Evolutionary conservation across 2,113 vertebrate species (phyloP).

Genomic region (Salminus brasiliensis): DNA sequence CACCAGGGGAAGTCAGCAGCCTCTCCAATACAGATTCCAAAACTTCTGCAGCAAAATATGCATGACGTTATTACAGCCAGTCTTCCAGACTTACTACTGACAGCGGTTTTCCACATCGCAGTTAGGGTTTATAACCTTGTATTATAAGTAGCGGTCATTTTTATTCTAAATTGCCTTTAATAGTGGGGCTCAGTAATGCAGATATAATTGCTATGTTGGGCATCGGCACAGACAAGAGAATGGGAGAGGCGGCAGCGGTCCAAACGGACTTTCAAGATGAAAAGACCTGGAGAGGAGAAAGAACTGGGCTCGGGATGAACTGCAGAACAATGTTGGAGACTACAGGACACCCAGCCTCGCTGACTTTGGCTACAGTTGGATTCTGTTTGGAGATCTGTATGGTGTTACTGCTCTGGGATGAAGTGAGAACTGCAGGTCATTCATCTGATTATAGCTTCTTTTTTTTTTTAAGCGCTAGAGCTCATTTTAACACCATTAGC

Average conservation of each 20-base stretch:
- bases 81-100: too few relatives aligned
- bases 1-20: not conserved
- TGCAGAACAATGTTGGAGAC: slow-evolving; percentile 10
- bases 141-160: not conserved
- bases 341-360: not conserved
- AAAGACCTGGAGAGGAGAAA: not conserved
- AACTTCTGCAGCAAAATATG: not conserved
- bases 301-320: not conserved
- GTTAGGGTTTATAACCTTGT: not conserved
- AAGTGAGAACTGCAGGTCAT: too few relatives aligned
- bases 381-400: not conserved
- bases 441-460: too few relatives aligned
- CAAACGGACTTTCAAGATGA: not conserved
- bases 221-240: slow-evolving; percentile 1
- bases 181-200: not conserved
- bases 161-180: slow-evolving; percentile 5
- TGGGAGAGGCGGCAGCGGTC: not conserved
- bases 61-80: not conserved
- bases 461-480: too few relatives aligned
- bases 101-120: not conserved
- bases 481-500: too few relatives aligned
- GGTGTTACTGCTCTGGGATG: too few relatives aligned
- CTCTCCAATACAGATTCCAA: not conserved
- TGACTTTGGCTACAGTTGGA: not conserved
- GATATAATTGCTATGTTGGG: not conserved